These are phyloP conservation scores for Lacanobia oleracea DNA, from an alignment of 2,888 invertebrate genomes.

Conservation along the genomic window DNA sequence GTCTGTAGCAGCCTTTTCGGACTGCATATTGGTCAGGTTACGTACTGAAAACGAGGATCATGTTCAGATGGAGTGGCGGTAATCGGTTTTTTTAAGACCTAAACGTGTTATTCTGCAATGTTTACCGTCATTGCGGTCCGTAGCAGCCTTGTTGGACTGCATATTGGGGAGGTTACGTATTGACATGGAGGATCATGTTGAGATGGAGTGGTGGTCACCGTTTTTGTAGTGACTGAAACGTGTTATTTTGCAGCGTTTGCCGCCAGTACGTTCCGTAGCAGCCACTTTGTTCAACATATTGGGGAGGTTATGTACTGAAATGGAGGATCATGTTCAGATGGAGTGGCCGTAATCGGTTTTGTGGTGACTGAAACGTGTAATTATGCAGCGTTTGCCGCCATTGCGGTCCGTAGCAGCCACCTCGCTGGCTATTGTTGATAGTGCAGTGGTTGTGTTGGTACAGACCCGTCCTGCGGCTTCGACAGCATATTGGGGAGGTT, in stretches of 20 bases:
- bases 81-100: no score
- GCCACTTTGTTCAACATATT: no score
- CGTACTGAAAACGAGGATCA: constrained; percentile 91
- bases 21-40: constrained; percentile 96
- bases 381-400: constrained; percentile 90
- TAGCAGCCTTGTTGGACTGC: constrained; percentile 98
- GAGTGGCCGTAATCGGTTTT: no score
- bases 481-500: constrained; percentile 96
- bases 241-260: no score
- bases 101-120: constrained; percentile 92
- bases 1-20: constrained; percentile 89
- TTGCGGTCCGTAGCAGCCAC: constrained; percentile 79
- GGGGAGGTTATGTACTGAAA: no score
- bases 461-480: constrained; percentile 96
- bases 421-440: constrained; percentile 94
- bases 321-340: background rate
- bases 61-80: background rate
- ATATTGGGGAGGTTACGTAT: constrained; percentile 96
- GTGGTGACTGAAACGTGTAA: constrained; percentile 77
- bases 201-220: background rate
- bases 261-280: no score
- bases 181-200: constrained; percentile 73
- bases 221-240: no score
- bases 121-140: constrained; percentile 91
- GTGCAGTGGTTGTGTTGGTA: constrained; percentile 96